A percentile compares a stretch with the other conserved stretches of the same genome.
Evolutionary conservation across 2,797 vertebrate species (phyloP).

Genomic region (Argya squamiceps): DNA sequence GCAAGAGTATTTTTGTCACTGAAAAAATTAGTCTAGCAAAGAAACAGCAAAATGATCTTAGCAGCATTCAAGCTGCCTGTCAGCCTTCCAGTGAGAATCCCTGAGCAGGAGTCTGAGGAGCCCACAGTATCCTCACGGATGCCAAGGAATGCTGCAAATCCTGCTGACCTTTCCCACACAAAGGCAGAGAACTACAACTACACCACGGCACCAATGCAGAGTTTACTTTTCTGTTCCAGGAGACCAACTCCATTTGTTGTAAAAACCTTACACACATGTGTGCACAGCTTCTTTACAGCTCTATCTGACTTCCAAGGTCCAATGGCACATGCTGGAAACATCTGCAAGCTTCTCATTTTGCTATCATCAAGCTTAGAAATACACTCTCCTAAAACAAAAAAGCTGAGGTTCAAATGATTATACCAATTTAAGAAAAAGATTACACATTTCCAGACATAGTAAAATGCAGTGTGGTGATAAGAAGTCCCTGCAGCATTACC

Average conservation of each 20-base stretch:
- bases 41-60: neutral
- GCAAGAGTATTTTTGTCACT: neutral
- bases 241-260: neutral
- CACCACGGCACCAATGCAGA: neutral
- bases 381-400: neutral
- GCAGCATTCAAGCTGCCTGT: neutral
- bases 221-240: neutral
- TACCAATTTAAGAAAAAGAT: neutral
- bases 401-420: neutral
- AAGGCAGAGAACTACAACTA: neutral
- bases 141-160: neutral
- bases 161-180: neutral
- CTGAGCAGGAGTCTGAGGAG: neutral
- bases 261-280: neutral
- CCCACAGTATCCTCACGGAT: neutral
- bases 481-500: neutral
- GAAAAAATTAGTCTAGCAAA: constrained; percentile 10
- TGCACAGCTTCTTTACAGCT: neutral
- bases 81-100: neutral
- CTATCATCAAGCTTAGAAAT: neutral
- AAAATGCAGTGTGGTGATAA: neutral
- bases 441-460: neutral
- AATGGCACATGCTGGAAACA: neutral
- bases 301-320: neutral
- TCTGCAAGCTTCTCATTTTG: neutral